Evolutionary conservation across 2,888 invertebrate species (phyloP), one percentile per base, ranked within the genome.

Genomic region (Chrysolina oricalcia): DNA sequence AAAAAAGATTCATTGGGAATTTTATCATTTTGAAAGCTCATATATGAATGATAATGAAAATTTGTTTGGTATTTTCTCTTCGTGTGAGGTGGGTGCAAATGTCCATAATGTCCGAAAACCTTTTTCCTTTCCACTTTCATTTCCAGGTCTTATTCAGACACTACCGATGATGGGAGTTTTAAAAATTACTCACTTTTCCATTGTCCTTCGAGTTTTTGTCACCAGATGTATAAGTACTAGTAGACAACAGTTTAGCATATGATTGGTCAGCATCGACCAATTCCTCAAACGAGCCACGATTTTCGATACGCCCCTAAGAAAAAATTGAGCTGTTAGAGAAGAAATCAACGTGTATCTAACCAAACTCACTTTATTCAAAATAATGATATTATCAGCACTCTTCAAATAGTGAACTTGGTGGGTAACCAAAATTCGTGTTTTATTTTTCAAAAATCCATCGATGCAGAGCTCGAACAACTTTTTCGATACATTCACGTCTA

Each of bases 401-500:
- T 91, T 90, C 2, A 93, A 89, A 84, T 93, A 93, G 84, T 93
- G 92, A 80, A 93, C 87, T 87, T 93, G 93, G 83, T 93, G 93
- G 0, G 95, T 96, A 79, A 94, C 94, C 35, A 95, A 90, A 64
- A 96, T 91, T 41, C 93, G 88, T 1, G 94, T 93, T 84, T 93
- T 92, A 77, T 92, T 90, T 10, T 91, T 89, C 78, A 96, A 89
- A 81, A 92, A 92, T 9, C 91, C 82, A 19, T 82, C 90, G 67
- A 95, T 91, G 84, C 94, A 95, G 84, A 93, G 91, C 84, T 96
- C 95, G 88, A 96, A 97, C 81, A 97, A 90, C 87, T 53, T 53
- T 13, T 94, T 92, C 1, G 96, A 95, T 2, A 97, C 97, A 86
- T 95, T 94, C 0, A 94, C 91, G 89, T 97, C 97, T 8, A 97